Base-by-base conservation (phyloP, 2,113 vertebrate genomes). In the Nicator chloris region DNA sequence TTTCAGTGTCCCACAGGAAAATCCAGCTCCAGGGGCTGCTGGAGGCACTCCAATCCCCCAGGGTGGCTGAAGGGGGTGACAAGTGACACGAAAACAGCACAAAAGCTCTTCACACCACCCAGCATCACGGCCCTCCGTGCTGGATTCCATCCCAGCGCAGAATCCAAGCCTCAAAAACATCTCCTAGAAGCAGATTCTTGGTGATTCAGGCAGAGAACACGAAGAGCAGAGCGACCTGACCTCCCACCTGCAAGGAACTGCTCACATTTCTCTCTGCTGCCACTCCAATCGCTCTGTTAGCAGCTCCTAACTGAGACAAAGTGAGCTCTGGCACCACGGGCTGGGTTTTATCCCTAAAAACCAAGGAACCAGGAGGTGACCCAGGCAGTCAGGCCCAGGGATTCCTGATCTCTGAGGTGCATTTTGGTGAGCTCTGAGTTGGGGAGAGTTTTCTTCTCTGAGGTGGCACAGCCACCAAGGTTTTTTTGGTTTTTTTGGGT, bases 291-390 rank as follows among this genome's bases (percentile, higher is more conserved):
- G 7, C 54, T 30, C 7, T 24, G 9, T 37, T 49, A 27, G 37
- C 7, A 3, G 40, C n/a, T 59, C 6, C 22, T 57, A 26, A 22
- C 3, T 5, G 75, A 85, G 61, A 68, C 2, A 22, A n/a, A 57
- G 33, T 0, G 2, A 86, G 37, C 5, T 76, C 39, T 56, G 11
- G 30, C 42, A 30, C 30, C 60, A 3, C 4, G 0, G 50, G 35
- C 44, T 35, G 24, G 44, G 5, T 44, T 92, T 86, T 66, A 53
- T 54, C 77, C 78, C 47, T 20, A 28, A 57, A 66, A 68, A 24
- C 6, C 42, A 66, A 82, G 13, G 37, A 80, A 13, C 3, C 11
- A 10, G 53, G 53, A n/a, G 69, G 21, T 47, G 85, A 85, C 45
- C 24, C 26, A 56, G 81, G 86, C 6, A 73, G 18, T 7, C n/a